Conservation (phyloP, 2,888 invertebrate species). For the Dicranocentrus wangi region DNA sequence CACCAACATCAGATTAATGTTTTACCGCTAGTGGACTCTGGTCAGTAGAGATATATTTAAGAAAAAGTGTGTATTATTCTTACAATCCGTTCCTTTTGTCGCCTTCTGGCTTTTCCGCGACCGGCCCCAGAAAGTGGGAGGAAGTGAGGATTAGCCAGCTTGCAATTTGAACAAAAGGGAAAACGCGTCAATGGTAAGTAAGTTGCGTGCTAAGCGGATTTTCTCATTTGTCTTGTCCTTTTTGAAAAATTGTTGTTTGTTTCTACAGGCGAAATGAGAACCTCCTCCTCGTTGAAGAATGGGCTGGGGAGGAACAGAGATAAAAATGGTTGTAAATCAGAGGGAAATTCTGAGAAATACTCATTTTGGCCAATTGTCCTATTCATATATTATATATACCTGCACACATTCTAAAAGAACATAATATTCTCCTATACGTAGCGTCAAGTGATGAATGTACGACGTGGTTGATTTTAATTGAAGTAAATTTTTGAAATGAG, state of each 20-base stretch:
- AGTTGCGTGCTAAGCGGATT: conserved; percentile 46
- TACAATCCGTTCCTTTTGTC: background rate
- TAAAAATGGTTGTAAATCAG: background rate
- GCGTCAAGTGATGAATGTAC: no score
- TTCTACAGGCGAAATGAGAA: no score
- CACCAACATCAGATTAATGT: background rate
- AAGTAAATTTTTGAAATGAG: no score
- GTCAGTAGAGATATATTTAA: no score
- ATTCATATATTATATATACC: no score
- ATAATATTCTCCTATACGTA: no score
- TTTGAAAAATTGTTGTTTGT: conserved; percentile 43
- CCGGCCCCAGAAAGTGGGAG: conserved; percentile 17
- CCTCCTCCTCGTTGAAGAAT: background rate
- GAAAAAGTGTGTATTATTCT: background rate
- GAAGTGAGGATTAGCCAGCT: conserved; percentile 44
- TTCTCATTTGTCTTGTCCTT: conserved; percentile 52
- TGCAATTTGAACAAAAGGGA: conserved; percentile 28
- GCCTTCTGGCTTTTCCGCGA: no score
- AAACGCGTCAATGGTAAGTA: conserved; percentile 40
- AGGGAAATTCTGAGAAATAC: conserved; percentile 26
- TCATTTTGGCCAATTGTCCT: conserved; percentile 41
- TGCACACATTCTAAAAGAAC: no score
- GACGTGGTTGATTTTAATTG: no score
- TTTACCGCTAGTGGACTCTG: no score
- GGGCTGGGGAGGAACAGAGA: background rate